Base-by-base conservation (phyloP, 23 tunicate species). In the Ascidia mentula region DNA sequence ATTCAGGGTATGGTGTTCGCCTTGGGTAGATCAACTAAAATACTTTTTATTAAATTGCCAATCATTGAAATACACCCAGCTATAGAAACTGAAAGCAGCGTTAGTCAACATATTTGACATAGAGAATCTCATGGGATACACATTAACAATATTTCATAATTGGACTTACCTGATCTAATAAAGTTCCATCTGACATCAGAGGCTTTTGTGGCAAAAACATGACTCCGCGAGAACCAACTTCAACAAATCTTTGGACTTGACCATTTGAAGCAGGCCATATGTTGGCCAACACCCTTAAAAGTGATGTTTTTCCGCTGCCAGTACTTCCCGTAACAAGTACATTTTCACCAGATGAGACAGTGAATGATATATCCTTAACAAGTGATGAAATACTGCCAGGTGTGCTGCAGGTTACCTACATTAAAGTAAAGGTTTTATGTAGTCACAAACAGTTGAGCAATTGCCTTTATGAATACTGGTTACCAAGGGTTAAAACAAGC, bases 201-300 rank as follows among this genome's bases (percentile, higher is more conserved):
- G 98, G 84, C 72, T 88, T 88, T 65, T 93, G 92, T 6, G 98
- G 98, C 74, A 93, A 77, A 76, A 60, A 93, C 84, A 93, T 78
- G 77, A 93, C 82, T 6, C 98, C 98, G 0, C 84, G 37, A 2
- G 84, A 61, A 24, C 98, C 98, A 70, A 84, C 78, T 0, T 80
- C 39, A 36, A 86, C 73, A 15, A 38, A 72, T 40, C 46, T 77
- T 40, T 88, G 71, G 6, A 93, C 73, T 46, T 37, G 15, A 18
- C 98, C 98, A 34, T 26, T 22, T 31, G 35, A 35, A 46, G 87
- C 86, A 18, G 73, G 40, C 86, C 89, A 93, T 30, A 93, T 36
- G 18, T 80, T 80, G 46, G 87, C 92, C 36, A 93, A 36, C 36
- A 93, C 60, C 20, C 98, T 69, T 18, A 93, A 65, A 40, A 93